Base-by-base conservation (phyloP, 2,797 vertebrate species). In the Tarsius wallacei region DNA sequence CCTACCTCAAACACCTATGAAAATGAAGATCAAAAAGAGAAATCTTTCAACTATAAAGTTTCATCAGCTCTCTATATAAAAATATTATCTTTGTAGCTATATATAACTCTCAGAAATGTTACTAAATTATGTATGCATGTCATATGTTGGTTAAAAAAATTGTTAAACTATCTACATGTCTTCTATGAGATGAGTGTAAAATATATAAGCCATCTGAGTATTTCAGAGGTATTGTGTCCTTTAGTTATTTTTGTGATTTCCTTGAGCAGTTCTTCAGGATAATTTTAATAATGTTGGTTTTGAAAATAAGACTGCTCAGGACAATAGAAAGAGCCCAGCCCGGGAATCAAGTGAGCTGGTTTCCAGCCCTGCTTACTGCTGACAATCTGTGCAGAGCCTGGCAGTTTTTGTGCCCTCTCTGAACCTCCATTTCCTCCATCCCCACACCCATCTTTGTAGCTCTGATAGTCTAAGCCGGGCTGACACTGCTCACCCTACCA, bases 1-100 rank as follows among this genome's bases (percentile, higher is more conserved):
- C 51, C 49, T 92, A 49, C 15, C 59, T 92, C 66, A 84, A 61
- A 55, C 82, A 31, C 31, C 80, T 87, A 24, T 78, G 61, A 88
- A 92, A 36, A 4, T 77, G 28, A 73, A 78, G 12, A 81, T 71
- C 66, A 51, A n/a, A 83, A 78, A 86, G 16, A 73, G 31, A 91
- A 90, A 42, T 66, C 17, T 64, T 85, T 64, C 84, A 83, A 85
- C 87, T 77, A 59, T n/a, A 91, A 88, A 61, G 66, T 87, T 96
- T 59, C 28, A 24, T 57, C n/a, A 24, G 24, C 24, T 96, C 24
- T 96, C 89, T 47, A 63, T 63, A 49, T n/a, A 64, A 61, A 26
- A 68, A 42, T 77, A 28, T n/a, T 73, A 55, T 80, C 66, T 55
- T 90, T 88, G 42, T 24, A 33, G 66, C 93, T 90, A 73, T 7